Conservation (phyloP, 2,888 invertebrate genomes). For the Drosophila anomelani region DNA sequence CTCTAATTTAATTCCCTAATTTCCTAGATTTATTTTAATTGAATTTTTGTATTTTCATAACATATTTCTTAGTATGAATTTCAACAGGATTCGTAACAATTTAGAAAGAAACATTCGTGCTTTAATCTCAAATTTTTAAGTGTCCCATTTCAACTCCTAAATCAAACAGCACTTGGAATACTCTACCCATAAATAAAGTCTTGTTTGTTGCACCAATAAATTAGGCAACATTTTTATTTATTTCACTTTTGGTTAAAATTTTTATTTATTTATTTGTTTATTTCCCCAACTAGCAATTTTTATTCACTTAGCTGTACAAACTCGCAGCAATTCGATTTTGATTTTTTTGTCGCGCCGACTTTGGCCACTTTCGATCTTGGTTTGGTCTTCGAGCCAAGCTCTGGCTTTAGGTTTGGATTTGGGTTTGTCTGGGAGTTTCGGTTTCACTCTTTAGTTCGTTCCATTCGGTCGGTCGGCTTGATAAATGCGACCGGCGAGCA, state of each 20-base stretch:
- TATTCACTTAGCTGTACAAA: conserved; percentile 23
- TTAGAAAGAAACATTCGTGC: too few relatives aligned
- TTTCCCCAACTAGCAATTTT: conserved; percentile 24
- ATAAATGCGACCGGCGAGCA: conserved; percentile 62
- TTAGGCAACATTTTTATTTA: conserved; percentile 44
- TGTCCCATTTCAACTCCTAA: not conserved
- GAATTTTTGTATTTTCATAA: too few relatives aligned
- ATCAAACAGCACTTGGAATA: not conserved
- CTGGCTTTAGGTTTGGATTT: conserved; percentile 19
- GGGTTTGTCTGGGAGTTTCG: conserved; percentile 34
- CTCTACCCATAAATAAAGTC: conserved; percentile 1
- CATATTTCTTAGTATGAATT: too few relatives aligned
- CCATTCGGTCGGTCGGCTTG: conserved; percentile 24
- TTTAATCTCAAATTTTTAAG: too few relatives aligned
- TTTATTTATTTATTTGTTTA: conserved; percentile 25
- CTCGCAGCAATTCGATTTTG: conserved; percentile 46
- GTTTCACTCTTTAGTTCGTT: conserved; percentile 41
- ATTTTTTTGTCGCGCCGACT: conserved; percentile 64
- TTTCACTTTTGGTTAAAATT: conserved; percentile 8
- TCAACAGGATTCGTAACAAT: too few relatives aligned
- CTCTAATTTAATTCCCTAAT: too few relatives aligned
- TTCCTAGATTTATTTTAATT: too few relatives aligned
- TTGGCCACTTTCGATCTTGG: conserved; percentile 72
- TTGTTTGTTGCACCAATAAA: conserved; percentile 38
- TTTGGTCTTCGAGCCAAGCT: conserved; percentile 6